Conservation (phyloP, 2,113 vertebrate species). For the Cisticola juncidis region DNA sequence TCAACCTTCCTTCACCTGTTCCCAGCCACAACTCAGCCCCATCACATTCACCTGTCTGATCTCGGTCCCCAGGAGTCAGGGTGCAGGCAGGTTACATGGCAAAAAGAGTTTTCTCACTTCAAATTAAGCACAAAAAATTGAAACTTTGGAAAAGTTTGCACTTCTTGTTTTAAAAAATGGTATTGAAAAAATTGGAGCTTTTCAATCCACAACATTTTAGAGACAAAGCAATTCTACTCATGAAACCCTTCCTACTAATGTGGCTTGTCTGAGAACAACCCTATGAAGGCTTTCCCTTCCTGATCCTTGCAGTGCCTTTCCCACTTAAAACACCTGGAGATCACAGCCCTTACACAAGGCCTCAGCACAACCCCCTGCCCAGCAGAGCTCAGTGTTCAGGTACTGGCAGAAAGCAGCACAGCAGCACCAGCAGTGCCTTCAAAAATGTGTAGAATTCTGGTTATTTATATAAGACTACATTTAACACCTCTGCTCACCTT, state of each 20-base stretch:
- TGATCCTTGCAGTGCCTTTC: not conserved
- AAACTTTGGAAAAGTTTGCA: not conserved
- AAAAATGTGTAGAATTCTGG: not conserved
- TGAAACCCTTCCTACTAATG: not conserved
- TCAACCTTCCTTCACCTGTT: not conserved
- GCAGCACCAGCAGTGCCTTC: not conserved
- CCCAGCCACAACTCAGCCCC: not conserved
- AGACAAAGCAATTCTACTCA: not conserved
- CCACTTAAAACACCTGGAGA: not conserved
- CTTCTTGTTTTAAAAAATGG: not conserved
- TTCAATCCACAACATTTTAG: not conserved
- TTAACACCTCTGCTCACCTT: not conserved
- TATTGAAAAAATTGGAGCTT: not conserved
- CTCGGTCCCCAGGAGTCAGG: not conserved
- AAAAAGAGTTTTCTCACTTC: not conserved
- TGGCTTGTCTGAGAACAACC: not conserved
- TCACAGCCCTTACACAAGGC: not conserved
- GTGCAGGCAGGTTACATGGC: not conserved
- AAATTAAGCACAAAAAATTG: not conserved
- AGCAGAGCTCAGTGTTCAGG: not conserved
- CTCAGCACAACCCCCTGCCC: not conserved
- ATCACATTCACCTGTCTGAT: not conserved
- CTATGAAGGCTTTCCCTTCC: not conserved
- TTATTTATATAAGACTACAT: no score
- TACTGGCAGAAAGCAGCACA: not conserved